Percentiles rank a stretch among this genome's conserved stretches.
Conservation (phyloP, 1,140 invertebrate species). For the Melanaphis sacchari region DNA sequence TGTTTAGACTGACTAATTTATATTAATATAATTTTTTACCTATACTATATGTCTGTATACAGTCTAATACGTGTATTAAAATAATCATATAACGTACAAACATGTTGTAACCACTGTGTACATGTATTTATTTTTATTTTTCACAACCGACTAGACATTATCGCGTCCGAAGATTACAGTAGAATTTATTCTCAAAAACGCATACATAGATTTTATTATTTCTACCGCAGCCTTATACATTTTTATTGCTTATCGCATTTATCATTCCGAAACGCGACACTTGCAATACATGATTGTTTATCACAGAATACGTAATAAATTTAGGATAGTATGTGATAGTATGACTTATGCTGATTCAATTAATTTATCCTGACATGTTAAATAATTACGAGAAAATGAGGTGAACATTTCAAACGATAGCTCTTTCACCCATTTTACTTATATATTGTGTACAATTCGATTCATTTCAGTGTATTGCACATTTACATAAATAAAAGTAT, state of each 20-base stretch:
- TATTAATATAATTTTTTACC: not conserved
- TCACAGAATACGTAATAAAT: too few species aligned
- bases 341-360: too few species aligned
- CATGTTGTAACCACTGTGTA: not conserved
- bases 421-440: too few species aligned
- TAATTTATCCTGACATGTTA: too few species aligned
- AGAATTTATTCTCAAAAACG: not conserved
- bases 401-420: too few species aligned
- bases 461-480: not conserved
- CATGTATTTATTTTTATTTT: not conserved
- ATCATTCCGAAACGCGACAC: not conserved
- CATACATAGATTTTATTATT: not conserved
- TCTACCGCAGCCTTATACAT: not conserved
- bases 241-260: not conserved
- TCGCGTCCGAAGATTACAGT: not conserved
- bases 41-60: too few species aligned
- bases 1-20: not conserved
- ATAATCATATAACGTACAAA: not conserved
- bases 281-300: not conserved
- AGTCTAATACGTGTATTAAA: not conserved
- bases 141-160: not conserved
- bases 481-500: not conserved
- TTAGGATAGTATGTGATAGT: too few species aligned
- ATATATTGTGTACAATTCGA: not conserved
- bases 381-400: too few species aligned